Percentiles rank a stretch among this genome's conserved stretches.
Evolutionary conservation across 2,888 invertebrate genomes (phyloP).

Genomic region (Drosophila flavopinicola): DNA sequence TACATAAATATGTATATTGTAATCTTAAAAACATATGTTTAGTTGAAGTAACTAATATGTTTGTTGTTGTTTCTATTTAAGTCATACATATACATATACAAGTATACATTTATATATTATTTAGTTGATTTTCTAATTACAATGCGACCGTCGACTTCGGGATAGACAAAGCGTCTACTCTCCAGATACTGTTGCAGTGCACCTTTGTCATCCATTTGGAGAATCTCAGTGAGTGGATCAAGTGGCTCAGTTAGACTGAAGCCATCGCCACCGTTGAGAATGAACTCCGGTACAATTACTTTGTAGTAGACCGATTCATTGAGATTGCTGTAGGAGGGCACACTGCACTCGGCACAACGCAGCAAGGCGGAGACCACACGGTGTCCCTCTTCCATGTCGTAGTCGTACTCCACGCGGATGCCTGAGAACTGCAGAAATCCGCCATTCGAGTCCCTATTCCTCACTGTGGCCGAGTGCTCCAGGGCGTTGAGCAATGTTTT

Average conservation of each 20-base stretch:
- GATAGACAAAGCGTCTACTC: constrained; percentile 87
- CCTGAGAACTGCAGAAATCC: constrained; percentile 94
- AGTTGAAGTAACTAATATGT: too few species aligned
- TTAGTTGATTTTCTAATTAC: constrained; percentile 18
- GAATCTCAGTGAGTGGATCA: constrained; percentile 41
- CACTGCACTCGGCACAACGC: constrained; percentile 88
- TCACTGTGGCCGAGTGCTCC: constrained; percentile 87
- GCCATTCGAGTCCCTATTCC: constrained; percentile 86
- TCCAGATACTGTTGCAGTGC: constrained; percentile 86
- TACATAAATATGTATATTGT: too few species aligned
- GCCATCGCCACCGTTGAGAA: constrained; percentile 91
- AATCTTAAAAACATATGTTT: too few species aligned
- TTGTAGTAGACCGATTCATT: constrained; percentile 87
- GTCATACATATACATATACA: too few species aligned
- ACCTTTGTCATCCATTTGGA: constrained; percentile 86
- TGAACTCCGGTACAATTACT: constrained; percentile 88
- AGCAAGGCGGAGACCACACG: constrained; percentile 88
- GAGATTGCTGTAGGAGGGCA: constrained; percentile 87
- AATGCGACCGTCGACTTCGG: constrained; percentile 88
- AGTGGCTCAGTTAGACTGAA: constrained; percentile 60
- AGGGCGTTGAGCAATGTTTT: constrained; percentile 87
- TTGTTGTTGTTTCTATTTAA: too few species aligned
- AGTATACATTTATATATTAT: not conserved
- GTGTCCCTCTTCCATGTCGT: constrained; percentile 86
- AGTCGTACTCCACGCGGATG: constrained; percentile 89